phyloP scores from a whole-genome alignment of 2,113 vertebrate species.

The Hemiprocne comata region DNA sequence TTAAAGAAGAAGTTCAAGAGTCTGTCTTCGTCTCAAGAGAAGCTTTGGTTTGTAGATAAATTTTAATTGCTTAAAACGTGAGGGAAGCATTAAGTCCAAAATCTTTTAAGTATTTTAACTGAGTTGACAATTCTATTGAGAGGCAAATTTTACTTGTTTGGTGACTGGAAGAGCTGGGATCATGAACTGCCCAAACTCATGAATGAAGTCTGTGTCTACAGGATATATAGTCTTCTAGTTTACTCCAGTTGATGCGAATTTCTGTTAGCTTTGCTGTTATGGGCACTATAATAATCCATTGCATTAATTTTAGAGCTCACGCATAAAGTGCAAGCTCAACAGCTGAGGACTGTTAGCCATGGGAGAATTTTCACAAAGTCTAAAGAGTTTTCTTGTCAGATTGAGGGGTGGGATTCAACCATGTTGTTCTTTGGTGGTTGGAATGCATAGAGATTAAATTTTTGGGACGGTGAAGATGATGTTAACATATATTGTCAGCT shows the following conservation, averaged over 20 bases:
- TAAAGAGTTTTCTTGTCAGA: neutral
- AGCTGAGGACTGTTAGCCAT: neutral
- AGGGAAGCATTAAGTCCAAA: neutral
- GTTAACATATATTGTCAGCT: neutral
- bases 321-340: neutral
- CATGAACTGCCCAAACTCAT: neutral
- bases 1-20: neutral
- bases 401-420: neutral
- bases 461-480: neutral
- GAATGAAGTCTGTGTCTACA: neutral
- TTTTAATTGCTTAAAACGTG: neutral
- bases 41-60: neutral
- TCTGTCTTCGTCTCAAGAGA: neutral
- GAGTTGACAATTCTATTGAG: neutral
- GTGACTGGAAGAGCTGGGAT: neutral
- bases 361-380: neutral
- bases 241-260: neutral
- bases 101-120: neutral
- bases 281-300: neutral
- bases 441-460: neutral
- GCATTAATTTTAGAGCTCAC: neutral
- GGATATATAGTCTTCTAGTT: neutral
- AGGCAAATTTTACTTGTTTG: neutral
- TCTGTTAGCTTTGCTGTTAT: neutral
- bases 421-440: neutral